Percentiles rank a stretch among this genome's conserved stretches.
phyloP scores from a whole-genome alignment of 92 coral and sea anemone species.

The Paramuricea clavata region DNA sequence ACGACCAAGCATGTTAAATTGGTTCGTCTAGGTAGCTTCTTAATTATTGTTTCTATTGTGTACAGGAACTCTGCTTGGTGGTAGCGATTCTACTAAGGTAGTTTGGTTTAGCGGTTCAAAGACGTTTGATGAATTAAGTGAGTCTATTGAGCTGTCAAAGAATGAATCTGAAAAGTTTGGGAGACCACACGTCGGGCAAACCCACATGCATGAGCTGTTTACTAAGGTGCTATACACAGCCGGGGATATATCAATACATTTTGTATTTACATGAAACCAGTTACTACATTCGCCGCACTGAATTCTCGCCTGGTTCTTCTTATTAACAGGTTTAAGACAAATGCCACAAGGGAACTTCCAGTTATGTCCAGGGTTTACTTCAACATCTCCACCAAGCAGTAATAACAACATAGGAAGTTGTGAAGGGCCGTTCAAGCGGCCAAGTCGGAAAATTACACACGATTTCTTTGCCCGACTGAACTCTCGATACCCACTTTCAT shows the following conservation, averaged over 20 bases:
- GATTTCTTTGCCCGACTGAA: background rate
- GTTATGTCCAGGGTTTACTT: background rate
- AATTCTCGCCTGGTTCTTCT: constrained; percentile 66
- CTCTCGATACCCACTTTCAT: background rate
- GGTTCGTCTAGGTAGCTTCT: constrained; percentile 36
- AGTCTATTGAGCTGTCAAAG: constrained; percentile 46
- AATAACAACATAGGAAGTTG: background rate
- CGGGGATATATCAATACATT: constrained; percentile 62
- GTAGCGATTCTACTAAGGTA: background rate
- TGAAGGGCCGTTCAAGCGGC: background rate
- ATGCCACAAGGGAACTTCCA: constrained; percentile 66
- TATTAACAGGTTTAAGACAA: constrained; percentile 64
- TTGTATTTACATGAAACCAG: constrained; percentile 67
- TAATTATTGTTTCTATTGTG: constrained; percentile 16
- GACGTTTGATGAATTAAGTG: constrained; percentile 53
- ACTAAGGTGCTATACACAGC: constrained; percentile 42
- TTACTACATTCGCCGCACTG: constrained; percentile 66
- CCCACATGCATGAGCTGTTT: constrained; percentile 67
- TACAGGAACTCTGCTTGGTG: constrained; percentile 19
- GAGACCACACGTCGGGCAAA: constrained; percentile 55
- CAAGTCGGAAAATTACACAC: background rate
- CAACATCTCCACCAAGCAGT: background rate
- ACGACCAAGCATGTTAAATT: constrained; percentile 41
- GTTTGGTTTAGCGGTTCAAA: constrained; percentile 10
- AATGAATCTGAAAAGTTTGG: constrained; percentile 62